A percentile compares a stretch with the other conserved stretches of the same genome.
Evolutionary conservation across 2,888 invertebrate species (phyloP).

Genomic region (Drosophila tanythrix): DNA sequence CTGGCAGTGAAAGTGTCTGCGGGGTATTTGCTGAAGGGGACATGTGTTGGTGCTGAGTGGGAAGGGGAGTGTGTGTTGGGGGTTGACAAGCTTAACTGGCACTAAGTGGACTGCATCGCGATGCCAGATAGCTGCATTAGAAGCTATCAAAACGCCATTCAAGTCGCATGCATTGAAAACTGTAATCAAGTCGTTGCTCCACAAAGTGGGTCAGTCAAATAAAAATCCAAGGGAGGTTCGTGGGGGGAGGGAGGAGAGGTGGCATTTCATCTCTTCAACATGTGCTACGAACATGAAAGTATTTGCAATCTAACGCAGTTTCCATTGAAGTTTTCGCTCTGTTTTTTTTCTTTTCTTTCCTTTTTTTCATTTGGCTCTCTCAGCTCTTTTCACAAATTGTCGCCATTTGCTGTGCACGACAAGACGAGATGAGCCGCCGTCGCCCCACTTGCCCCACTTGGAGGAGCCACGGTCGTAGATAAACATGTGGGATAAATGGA

Average conservation of each 20-base stretch:
- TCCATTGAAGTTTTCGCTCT: constrained; percentile 41
- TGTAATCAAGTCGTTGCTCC: constrained; percentile 70
- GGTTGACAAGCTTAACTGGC: constrained; percentile 54
- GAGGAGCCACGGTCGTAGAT: constrained; percentile 13
- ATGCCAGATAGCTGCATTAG: constrained; percentile 76
- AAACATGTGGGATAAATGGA: constrained; percentile 38
- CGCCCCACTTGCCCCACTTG: constrained; percentile 4
- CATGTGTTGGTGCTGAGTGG: background rate
- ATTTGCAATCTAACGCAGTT: constrained; percentile 56
- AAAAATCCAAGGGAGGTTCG: constrained; percentile 15
- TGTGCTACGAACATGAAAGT: constrained; percentile 58
- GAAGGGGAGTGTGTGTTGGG: background rate
- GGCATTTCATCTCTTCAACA: constrained; percentile 22
- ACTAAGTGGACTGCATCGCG: constrained; percentile 78
- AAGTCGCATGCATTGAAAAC: constrained; percentile 59
- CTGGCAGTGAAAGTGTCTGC: constrained; percentile 66
- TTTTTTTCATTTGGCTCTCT: constrained; percentile 3
- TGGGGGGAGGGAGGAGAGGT: background rate
- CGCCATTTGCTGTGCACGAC: constrained; percentile 66
- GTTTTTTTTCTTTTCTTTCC: constrained; percentile 9
- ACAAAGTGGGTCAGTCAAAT: constrained; percentile 74
- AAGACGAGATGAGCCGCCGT: constrained; percentile 19
- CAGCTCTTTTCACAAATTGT: constrained; percentile 68
- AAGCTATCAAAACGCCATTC: constrained; percentile 76
- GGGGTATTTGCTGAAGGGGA: constrained; percentile 26